phyloP scores from a whole-genome alignment of 2,888 invertebrate species.

The Calameuta idolon region DNA sequence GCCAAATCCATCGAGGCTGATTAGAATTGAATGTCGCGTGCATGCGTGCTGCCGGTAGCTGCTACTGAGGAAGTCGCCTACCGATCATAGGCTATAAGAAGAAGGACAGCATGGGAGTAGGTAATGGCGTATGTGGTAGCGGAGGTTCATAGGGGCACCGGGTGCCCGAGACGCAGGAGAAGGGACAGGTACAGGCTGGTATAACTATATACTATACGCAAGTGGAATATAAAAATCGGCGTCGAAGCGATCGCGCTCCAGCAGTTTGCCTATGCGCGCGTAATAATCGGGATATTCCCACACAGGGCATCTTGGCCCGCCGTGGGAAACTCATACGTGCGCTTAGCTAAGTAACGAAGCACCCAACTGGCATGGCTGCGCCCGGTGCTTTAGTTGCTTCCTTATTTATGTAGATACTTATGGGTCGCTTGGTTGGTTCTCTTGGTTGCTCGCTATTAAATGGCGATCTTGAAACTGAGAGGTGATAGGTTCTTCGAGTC shows the following conservation, averaged over 20 bases:
- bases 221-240: constrained; percentile 60
- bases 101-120: not conserved
- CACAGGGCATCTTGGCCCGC: constrained; percentile 52
- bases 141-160: not conserved
- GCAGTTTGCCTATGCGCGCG: constrained; percentile 57
- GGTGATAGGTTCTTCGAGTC: not conserved
- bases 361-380: not conserved
- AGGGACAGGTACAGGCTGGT: not conserved
- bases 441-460: not conserved
- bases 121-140: not conserved
- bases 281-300: constrained; percentile 65
- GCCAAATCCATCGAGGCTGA: constrained; percentile 2
- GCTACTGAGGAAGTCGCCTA: constrained; percentile 11
- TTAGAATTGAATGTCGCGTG: constrained; percentile 9
- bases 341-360: constrained; percentile 25
- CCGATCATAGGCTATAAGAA: not conserved
- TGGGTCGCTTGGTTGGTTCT: not conserved
- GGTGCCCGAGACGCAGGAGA: not conserved
- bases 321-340: constrained; percentile 67
- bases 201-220: constrained; percentile 2
- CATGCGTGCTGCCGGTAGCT: constrained; percentile 5
- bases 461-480: not conserved
- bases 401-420: constrained; percentile 3
- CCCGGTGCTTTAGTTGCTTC: not conserved
- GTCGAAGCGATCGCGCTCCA: constrained; percentile 42